phyloP scores from a whole-genome alignment of 2,113 vertebrate genomes.

The Spea bombifrons region DNA sequence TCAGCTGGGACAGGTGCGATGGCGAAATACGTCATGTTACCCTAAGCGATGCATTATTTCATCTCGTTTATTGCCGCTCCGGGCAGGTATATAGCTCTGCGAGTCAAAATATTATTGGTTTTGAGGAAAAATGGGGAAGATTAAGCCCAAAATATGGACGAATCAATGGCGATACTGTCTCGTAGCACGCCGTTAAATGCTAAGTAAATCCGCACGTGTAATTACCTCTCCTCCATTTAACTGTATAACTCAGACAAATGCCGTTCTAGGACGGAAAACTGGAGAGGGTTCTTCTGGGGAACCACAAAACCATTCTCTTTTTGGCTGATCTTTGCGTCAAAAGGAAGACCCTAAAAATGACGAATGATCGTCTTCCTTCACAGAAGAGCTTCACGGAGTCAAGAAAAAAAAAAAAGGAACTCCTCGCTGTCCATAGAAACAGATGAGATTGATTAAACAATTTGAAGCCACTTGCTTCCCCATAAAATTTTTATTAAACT shows the following conservation, averaged over 20 bases:
- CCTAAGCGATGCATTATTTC: neutral
- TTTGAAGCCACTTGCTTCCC: constrained; percentile 58
- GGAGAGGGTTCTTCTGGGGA: neutral
- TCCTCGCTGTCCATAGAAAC: constrained; percentile 55
- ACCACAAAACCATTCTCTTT: neutral
- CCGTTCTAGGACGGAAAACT: neutral
- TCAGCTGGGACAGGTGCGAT: neutral
- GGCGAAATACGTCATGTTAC: neutral
- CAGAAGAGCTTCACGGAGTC: constrained; percentile 1
- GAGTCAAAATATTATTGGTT: neutral
- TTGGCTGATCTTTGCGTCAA: constrained; percentile 12
- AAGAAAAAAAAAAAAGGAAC: constrained; percentile 1
- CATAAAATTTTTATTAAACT: constrained; percentile 66
- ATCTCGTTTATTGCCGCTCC: neutral
- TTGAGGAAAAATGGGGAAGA: neutral
- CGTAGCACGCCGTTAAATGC: neutral
- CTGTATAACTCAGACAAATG: neutral
- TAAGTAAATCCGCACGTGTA: constrained; percentile 12
- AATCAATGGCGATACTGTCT: neutral
- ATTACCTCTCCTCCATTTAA: constrained; percentile 18
- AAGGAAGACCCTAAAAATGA: constrained; percentile 25
- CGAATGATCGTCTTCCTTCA: neutral
- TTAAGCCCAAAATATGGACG: neutral
- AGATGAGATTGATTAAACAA: constrained; percentile 66
- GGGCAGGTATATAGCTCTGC: neutral